Base-by-base conservation (phyloP, 2,113 vertebrate genomes). In the Damaliscus lunatus region DNA sequence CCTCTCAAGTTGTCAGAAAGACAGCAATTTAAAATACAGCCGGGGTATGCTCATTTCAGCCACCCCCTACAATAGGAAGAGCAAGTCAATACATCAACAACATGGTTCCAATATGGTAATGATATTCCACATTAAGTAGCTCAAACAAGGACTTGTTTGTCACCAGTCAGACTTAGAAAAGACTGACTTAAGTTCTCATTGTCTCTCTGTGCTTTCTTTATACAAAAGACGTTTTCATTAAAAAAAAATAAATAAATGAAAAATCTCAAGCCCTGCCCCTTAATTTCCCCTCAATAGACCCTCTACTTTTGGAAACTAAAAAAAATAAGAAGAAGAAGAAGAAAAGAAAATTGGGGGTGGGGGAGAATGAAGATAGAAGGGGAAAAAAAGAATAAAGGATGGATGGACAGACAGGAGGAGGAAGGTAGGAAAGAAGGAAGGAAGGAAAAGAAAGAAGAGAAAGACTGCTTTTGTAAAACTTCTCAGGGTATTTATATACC, bases 71-170 rank as follows among this genome's bases (percentile, higher is more conserved):
- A 52, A 74, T 89, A 71, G 48, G 77, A 29, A 90, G 60, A 67
- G 17, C 50, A 77, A 84, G 59, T 57, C 64, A 82, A 92, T 74
- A 86, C 50, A 97, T 84, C 98, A 98, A 21, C 2, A 25, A 59
- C 53, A 92, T 25, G 46, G 78, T 91, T 94, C 97, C 92, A 97
- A 46, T 94, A 97, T 94, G 94, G 67, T 98, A 98, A 99, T 98
- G 94, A 91, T 92, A 88, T 77, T 48, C 95, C 93, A 59, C 93
- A 88, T 97, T 86, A 97, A 98, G 96, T 95, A 91, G 23, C 91
- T 91, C 97, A 96, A 84, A 99, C 98, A 99, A 99, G 97, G 97
- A 96, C 77, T 95, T 97, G 60, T 92, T 98, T 99, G 98, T 99
- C 88, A 84, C 29, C 62, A 97, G 98, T 97, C 96, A 98, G 88